Percentiles rank a stretch among this genome's conserved stretches.
Evolutionary conservation across 2,888 invertebrate genomes (phyloP).

Genomic region (Cenopis cana): DNA sequence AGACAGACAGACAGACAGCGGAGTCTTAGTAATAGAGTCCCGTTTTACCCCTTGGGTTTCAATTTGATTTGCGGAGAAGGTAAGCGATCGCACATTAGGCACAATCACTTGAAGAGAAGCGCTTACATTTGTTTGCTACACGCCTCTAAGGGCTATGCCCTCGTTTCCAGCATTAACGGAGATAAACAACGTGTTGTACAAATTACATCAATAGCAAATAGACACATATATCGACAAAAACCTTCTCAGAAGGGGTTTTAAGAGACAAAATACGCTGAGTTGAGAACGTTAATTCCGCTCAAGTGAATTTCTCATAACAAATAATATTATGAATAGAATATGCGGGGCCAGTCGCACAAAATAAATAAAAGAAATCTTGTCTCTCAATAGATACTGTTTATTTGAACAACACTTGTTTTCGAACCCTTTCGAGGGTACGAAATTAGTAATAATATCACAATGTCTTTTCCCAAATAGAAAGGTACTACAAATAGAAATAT

Average conservation of each 20-base stretch:
- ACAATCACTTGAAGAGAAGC: slow-evolving; percentile 29
- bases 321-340: slow-evolving; percentile 64
- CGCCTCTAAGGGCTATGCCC: slow-evolving; percentile 22
- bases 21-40: too few species aligned
- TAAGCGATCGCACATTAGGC: slow-evolving; percentile 34
- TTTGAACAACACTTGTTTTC: slow-evolving; percentile 31
- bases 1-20: too few species aligned
- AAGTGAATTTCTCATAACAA: slow-evolving; percentile 58
- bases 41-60: background rate
- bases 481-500: too few species aligned
- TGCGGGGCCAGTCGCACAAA: slow-evolving; percentile 55
- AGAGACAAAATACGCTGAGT: slow-evolving; percentile 41
- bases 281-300: slow-evolving; percentile 53
- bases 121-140: slow-evolving; percentile 25
- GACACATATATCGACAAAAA: slow-evolving; percentile 16
- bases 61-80: slow-evolving; percentile 18
- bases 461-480: too few species aligned
- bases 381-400: slow-evolving; percentile 20
- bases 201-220: slow-evolving; percentile 28
- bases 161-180: slow-evolving; percentile 29
- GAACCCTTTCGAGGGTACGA: slow-evolving; percentile 21
- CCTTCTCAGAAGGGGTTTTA: slow-evolving; percentile 8
- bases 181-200: slow-evolving; percentile 30
- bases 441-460: slow-evolving; percentile 36
- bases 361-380: slow-evolving; percentile 53